These are phyloP conservation scores for Saguinus imperator DNA, from an alignment of 2,113 vertebrate species.

Conservation along the genomic window DNA sequence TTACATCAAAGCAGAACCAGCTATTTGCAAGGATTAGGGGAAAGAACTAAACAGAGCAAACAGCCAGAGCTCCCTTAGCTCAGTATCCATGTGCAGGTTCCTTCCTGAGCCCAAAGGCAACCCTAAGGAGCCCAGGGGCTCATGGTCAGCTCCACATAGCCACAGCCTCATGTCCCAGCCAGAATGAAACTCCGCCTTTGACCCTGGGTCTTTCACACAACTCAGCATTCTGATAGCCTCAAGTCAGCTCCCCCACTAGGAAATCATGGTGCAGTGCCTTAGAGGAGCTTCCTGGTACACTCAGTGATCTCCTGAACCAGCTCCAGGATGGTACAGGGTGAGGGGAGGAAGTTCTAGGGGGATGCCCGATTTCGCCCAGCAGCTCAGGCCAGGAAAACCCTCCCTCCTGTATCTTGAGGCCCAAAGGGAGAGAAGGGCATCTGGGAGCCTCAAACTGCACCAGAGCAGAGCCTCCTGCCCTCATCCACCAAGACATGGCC, in stretches of 20 bases:
- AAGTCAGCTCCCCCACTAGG: neutral
- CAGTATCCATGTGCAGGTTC: rapidly evolving
- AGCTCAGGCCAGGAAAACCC: neutral
- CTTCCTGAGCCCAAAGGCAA: neutral
- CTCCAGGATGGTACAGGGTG: neutral
- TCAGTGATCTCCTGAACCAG: rapidly evolving
- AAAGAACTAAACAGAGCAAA: neutral
- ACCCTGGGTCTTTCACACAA: neutral
- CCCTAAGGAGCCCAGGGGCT: neutral
- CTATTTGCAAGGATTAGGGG: neutral
- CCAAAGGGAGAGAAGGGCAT: rapidly evolving
- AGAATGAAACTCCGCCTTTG: neutral
- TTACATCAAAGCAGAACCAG: neutral
- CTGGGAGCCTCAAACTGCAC: neutral
- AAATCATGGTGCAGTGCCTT: rapidly evolving
- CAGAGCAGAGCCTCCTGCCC: neutral
- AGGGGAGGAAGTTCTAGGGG: neutral
- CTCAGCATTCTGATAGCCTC: neutral
- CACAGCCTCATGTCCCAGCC: neutral
- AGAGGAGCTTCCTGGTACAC: rapidly evolving
- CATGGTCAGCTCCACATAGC: neutral
- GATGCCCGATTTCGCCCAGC: rapidly evolving
- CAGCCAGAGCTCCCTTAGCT: neutral
- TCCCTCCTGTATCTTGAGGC: neutral
- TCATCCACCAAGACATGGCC: neutral